Percentiles rank a stretch among this genome's conserved stretches.
phyloP scores from a whole-genome alignment of 2,797 vertebrate species.

The Pyrocephalus nanus region DNA sequence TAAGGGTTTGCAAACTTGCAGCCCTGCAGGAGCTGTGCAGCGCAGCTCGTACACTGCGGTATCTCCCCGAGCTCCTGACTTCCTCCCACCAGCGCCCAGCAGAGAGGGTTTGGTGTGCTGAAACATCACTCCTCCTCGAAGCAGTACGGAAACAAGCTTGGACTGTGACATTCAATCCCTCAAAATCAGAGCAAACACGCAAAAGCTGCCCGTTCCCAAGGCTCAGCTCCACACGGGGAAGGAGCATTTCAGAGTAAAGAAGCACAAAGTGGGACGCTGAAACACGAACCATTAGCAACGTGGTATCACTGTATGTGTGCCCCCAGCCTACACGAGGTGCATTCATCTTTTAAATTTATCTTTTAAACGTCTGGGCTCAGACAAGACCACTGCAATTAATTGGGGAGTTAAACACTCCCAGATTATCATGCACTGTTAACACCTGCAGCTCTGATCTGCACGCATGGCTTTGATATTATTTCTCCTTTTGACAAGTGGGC shows the following conservation, averaged over 20 bases:
- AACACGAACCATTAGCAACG: not conserved
- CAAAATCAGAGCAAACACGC: not conserved
- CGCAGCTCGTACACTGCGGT: rapidly evolving
- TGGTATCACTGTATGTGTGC: not conserved
- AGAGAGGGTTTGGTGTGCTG: not conserved
- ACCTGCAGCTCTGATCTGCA: conserved; percentile 61
- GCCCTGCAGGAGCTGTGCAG: not conserved
- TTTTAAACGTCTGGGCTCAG: not conserved
- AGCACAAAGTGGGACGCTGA: not conserved
- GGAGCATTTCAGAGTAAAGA: not conserved
- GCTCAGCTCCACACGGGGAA: not conserved
- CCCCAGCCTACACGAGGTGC: not conserved
- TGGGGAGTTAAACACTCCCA: conserved; percentile 61
- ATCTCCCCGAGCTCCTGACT: not conserved
- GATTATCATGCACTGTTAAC: conserved; percentile 60
- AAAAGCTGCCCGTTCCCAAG: not conserved
- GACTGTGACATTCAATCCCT: not conserved
- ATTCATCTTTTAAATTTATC: conserved; percentile 67
- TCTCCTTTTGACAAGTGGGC: conserved; percentile 60
- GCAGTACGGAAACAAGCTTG: not conserved
- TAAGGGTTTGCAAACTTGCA: not conserved
- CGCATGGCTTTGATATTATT: conserved; percentile 65
- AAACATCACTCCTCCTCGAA: not conserved
- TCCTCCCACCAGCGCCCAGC: not conserved
- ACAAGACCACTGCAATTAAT: conserved; percentile 51